Evolutionary conservation across 2,113 vertebrate species (phyloP), one percentile per base, ranked within the genome.

Genomic region (Periophthalmodon schlosseri): DNA sequence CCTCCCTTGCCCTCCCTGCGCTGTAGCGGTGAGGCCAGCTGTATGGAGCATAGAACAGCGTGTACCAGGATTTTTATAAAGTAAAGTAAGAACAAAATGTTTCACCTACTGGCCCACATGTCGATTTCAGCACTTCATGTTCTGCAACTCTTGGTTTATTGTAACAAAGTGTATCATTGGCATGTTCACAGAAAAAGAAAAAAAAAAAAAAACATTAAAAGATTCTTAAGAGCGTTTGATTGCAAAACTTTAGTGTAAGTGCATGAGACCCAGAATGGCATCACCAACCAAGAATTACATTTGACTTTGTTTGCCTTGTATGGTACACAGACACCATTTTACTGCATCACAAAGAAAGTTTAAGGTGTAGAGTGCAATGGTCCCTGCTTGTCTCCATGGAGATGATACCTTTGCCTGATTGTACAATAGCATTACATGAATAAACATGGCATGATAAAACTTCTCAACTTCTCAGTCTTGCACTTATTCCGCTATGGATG

Each of bases 61-160:
- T 54, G 79, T 85, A 81, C 69, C 46, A 39, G 77, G 82, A 81
- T 72, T 69, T 67, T 57, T 61, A 18, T 61, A 49, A 68, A 54
- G 28, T 7, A 34, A 15, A 74, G n/a, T n/a, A n/a, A 78, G 76
- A 11, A 66, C 70, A 46, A 65, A 84, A 36, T 68, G 76, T 46
- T 72, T 79, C 73, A 74, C 72, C 78, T 76, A 65, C 24, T 66
- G 69, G 72, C 57, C 69, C 73, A 75, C 46, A 73, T 63, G 65
- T 69, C 58, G 56, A 20, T 28, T 80, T 6, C 57, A 67, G 68
- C 54, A 65, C 70, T 33, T 57, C 24, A 36, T 47, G 50, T 50
- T 34, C 16, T 16, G 60, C 7, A 63, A 60, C 21, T 28, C 3
- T 60, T n/a, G 13, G 23, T 24, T 24, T 28, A 60, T 28, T 24